Base-by-base conservation (phyloP, 2,888 invertebrate species). In the Pachycephus smyrnensis region DNA sequence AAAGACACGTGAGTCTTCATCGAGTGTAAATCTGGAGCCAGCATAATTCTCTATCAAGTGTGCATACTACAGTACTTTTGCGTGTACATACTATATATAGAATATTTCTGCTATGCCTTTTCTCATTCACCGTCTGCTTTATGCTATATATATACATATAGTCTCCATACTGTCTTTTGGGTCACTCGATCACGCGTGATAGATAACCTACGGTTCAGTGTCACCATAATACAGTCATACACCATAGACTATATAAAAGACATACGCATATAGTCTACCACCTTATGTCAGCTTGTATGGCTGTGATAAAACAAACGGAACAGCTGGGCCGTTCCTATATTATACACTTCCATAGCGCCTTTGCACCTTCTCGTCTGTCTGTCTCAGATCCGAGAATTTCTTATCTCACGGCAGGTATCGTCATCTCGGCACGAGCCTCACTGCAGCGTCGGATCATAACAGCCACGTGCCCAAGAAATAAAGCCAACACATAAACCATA, bases 1-100 rank as follows among this genome's bases (percentile, higher is more conserved):
- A 76, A 68, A 75, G 79, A 79, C 76, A 82, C 73, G 68, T 76
- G 78, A 80, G 76, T 55, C 71, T 32, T 55, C 76, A 80, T 78
- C 76, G 73, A 11, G n/a, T 76, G 68, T 33, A 23, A 55, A 55
- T 55, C 23, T 55, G 55, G 55, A 55, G 55, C 55, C 55, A 55
- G 23, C 23, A 55, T 23, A 55, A 55, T 55, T 23, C 15, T 23
- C 9, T 23, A 55, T 55, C 9, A 23, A 23, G 55, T 55, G 2
- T 9, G 2, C 15, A 23, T 55, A 55, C 15, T 23, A 9, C 23
- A 9, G 23, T 23, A 55, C 1, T 55, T 55, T 23, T 55, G 2
- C 23, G 23, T 55, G 2, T 55, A 55, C 15, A 9, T 6, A 23
- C 23, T 55, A 23, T 37, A 37, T 23, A 23, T 23, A 23, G 9